Conservation (phyloP, 2,113 vertebrate species). For the Taurulus bubalis region DNA sequence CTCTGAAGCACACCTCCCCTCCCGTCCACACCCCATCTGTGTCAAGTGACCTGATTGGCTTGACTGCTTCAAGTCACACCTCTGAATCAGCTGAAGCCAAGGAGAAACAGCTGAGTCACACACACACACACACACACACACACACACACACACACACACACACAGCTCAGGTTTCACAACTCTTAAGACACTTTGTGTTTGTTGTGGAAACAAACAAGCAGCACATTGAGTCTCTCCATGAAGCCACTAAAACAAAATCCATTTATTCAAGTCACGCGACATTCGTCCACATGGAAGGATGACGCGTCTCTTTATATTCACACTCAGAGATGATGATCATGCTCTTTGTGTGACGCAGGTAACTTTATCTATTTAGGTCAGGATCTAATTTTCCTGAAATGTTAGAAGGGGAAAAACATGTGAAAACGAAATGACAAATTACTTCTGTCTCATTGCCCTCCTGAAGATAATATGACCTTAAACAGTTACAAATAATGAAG, state of each 20-base stretch:
- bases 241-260: slow-evolving; percentile 14
- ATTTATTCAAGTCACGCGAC: neutral
- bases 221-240: neutral
- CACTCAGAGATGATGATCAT: neutral
- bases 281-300: neutral
- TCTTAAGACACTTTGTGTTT: slow-evolving; percentile 52
- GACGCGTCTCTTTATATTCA: neutral
- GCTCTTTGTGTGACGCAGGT: neutral
- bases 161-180: slow-evolving; percentile 64
- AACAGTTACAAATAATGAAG: neutral
- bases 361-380: neutral
- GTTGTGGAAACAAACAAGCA: slow-evolving; percentile 55
- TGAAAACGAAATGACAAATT: neutral
- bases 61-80: slow-evolving; percentile 19
- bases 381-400: neutral
- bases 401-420: neutral
- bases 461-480: neutral
- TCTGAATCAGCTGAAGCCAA: slow-evolving; percentile 28
- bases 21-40: neutral
- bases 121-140: slow-evolving; percentile 39
- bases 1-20: slow-evolving; percentile 54
- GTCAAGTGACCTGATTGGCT: slow-evolving; percentile 60
- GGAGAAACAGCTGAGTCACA: slow-evolving; percentile 72
- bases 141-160: slow-evolving; percentile 45
- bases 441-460: neutral